Evolutionary conservation across 2,888 invertebrate species (phyloP).

Genomic region (Caenorhabditis sp.): DNA sequence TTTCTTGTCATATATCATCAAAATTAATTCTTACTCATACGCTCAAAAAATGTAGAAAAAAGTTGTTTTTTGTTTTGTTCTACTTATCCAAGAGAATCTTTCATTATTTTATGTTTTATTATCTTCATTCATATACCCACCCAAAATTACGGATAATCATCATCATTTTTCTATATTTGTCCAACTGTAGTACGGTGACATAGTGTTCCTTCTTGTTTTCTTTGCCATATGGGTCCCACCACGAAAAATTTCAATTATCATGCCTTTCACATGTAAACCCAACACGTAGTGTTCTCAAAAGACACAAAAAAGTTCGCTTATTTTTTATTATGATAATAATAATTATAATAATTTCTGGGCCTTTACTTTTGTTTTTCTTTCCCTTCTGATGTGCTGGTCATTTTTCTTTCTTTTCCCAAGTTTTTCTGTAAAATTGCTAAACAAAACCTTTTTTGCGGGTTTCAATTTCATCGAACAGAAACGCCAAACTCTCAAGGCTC

Average conservation of each 20-base stretch:
- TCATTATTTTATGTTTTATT: slow-evolving; percentile 4
- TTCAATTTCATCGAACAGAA: no score
- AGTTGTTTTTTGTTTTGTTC: background rate
- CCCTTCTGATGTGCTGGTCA: background rate
- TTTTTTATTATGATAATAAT: background rate
- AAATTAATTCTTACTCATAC: background rate
- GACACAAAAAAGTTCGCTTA: background rate
- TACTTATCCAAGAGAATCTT: slow-evolving; percentile 2
- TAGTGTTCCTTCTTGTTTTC: background rate
- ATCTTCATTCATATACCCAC: background rate
- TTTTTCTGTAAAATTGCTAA: background rate
- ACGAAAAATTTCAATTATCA: background rate
- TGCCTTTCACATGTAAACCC: background rate
- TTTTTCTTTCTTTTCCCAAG: background rate
- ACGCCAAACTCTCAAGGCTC: background rate
- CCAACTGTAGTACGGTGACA: background rate
- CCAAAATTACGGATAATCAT: background rate
- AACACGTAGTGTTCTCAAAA: no score
- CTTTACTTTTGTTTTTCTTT: background rate
- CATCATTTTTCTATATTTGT: background rate
- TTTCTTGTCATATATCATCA: background rate
- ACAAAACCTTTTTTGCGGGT: no score
- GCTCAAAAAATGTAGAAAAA: background rate
- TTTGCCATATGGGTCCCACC: background rate
- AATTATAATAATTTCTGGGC: background rate